These are phyloP conservation scores for Aphelenchoides avenae DNA, from an alignment of 1,140 invertebrate species.

Conservation along the genomic window DNA sequence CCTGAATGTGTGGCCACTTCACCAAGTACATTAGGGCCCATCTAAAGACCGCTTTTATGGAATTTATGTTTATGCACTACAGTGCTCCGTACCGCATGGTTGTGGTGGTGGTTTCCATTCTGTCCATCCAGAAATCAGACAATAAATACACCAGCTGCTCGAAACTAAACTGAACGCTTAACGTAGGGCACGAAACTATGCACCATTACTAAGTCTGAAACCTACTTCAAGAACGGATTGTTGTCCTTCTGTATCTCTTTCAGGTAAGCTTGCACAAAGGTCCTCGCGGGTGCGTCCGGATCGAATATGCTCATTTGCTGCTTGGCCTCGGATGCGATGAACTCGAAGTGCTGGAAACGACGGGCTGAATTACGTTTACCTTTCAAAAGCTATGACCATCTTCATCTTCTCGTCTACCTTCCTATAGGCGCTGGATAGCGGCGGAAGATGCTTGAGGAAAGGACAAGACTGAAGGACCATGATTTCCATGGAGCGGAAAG, in stretches of 20 bases:
- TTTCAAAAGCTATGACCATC: no score
- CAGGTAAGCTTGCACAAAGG: constrained; percentile 8
- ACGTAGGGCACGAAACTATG: no score
- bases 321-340: not conserved
- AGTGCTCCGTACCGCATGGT: not conserved
- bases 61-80: not conserved
- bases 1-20: constrained; percentile 5
- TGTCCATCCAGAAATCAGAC: constrained; percentile 11
- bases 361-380: not conserved
- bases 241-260: not conserved
- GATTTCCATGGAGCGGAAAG: no score
- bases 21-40: constrained; percentile 3
- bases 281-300: not conserved
- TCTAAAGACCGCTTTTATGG: not conserved
- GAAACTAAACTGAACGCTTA: not conserved
- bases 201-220: no score
- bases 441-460: not conserved
- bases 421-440: not conserved
- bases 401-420: not conserved
- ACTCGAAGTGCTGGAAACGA: not conserved
- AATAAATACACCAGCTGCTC: not conserved
- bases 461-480: not conserved
- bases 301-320: not conserved
- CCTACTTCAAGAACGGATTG: not conserved
- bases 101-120: constrained; percentile 6